Percentiles rank a stretch among this genome's conserved stretches.
Conservation (phyloP, 2,888 invertebrate species). For the Troglohyphantes excavatus region DNA sequence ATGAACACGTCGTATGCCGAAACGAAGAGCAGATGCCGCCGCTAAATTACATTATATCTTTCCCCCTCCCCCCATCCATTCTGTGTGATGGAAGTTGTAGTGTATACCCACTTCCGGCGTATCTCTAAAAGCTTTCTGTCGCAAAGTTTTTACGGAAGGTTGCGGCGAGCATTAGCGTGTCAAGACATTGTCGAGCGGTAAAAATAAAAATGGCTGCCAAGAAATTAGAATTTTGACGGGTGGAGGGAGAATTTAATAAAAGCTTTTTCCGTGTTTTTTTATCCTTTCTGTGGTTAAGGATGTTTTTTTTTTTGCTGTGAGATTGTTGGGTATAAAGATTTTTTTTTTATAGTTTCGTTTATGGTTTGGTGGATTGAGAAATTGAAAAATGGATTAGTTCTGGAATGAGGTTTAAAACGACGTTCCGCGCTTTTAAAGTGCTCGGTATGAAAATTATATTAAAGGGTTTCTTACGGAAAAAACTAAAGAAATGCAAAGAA, state of each 20-base stretch:
- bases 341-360: no score
- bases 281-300: not conserved
- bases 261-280: not conserved
- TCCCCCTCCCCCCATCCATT: not conserved
- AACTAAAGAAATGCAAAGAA: not conserved
- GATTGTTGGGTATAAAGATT: not conserved
- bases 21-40: not conserved
- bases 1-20: not conserved
- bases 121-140: constrained; percentile 4
- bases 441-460: not conserved
- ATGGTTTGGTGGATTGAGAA: not conserved
- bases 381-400: not conserved
- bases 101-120: not conserved
- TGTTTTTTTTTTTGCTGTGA: not conserved
- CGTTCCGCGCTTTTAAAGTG: no score
- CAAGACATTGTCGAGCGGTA: not conserved
- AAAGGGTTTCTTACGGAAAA: not conserved
- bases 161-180: constrained; percentile 26
- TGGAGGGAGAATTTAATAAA: constrained; percentile 48
- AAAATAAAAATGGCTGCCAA: constrained; percentile 10
- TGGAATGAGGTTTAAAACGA: not conserved
- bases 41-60: constrained; percentile 29
- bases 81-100: not conserved
- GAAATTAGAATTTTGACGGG: constrained; percentile 48
- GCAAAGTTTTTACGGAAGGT: not conserved